Evolutionary conservation across 37 sponge, comb jelly and placozoan genomes (phyloP).

Genomic region (Spongilla lacustris): DNA sequence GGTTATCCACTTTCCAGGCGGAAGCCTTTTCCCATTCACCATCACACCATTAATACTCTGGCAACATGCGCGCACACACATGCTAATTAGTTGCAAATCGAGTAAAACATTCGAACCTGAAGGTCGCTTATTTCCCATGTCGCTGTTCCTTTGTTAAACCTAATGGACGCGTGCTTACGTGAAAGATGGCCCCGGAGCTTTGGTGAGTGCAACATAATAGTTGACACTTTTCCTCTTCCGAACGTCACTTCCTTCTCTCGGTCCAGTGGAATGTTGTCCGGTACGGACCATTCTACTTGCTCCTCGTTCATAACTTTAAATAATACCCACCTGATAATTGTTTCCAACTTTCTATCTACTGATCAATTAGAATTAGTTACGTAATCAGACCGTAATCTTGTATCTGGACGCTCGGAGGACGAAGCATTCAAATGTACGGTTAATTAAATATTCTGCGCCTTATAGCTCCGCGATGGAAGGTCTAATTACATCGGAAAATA

Average conservation of each 20-base stretch:
- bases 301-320: background rate
- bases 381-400: too few relatives aligned
- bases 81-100: too few relatives aligned
- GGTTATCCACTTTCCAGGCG: background rate
- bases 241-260: background rate
- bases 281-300: constrained; percentile 20
- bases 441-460: too few relatives aligned
- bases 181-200: constrained; percentile 41
- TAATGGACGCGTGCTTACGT: constrained; percentile 38
- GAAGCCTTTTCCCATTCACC: constrained; percentile 22
- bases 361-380: background rate
- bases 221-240: constrained; percentile 13
- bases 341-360: background rate
- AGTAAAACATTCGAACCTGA: background rate
- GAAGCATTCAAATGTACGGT: too few relatives aligned
- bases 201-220: constrained; percentile 22
- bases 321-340: background rate
- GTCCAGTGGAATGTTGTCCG: constrained; percentile 29
- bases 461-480: too few relatives aligned
- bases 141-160: background rate
- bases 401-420: too few relatives aligned
- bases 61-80: too few relatives aligned
- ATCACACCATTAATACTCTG: constrained; percentile 66
- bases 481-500: too few relatives aligned
- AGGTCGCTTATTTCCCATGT: background rate